A percentile compares a stretch with the other conserved stretches of the same genome.
These are phyloP conservation scores for Orthonyx spaldingii DNA, from an alignment of 2,113 vertebrate species.

Conservation along the genomic window DNA sequence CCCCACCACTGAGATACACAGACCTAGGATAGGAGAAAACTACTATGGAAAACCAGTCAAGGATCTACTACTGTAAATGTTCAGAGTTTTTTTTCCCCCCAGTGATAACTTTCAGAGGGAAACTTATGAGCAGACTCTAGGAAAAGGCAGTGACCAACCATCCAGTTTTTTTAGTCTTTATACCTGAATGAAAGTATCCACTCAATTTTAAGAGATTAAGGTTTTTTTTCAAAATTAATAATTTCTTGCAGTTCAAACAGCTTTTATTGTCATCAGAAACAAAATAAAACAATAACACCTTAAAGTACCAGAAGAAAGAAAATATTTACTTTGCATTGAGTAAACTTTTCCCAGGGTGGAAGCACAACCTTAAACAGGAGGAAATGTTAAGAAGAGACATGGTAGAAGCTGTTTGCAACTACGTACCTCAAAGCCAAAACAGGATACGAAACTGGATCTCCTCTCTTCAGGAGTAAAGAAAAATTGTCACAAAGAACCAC, in stretches of 20 bases:
- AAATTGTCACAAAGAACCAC: constrained; percentile 34
- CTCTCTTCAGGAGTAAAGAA: not conserved
- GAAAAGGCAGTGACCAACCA: not conserved
- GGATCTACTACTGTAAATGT: not conserved
- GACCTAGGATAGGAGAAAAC: not conserved
- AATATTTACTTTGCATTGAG: constrained; percentile 27
- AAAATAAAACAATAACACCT: not conserved
- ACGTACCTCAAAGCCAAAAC: not conserved
- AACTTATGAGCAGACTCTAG: not conserved
- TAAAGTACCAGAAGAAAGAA: not conserved
- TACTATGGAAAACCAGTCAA: not conserved
- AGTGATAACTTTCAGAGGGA: not conserved
- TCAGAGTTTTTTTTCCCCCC: not conserved
- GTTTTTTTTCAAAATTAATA: not conserved
- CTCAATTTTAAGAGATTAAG: not conserved
- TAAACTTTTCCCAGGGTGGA: not conserved
- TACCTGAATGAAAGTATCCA: not conserved
- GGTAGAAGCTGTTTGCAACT: not conserved
- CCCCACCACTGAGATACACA: not conserved
- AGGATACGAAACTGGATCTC: not conserved
- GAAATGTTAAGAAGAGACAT: not conserved
- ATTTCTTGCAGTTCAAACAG: not conserved
- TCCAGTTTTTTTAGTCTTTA: not conserved
- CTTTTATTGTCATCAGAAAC: not conserved
- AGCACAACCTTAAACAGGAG: not conserved